Evolutionary conservation across 2,797 vertebrate species (phyloP).

Genomic region (Crenichthys baileyi): DNA sequence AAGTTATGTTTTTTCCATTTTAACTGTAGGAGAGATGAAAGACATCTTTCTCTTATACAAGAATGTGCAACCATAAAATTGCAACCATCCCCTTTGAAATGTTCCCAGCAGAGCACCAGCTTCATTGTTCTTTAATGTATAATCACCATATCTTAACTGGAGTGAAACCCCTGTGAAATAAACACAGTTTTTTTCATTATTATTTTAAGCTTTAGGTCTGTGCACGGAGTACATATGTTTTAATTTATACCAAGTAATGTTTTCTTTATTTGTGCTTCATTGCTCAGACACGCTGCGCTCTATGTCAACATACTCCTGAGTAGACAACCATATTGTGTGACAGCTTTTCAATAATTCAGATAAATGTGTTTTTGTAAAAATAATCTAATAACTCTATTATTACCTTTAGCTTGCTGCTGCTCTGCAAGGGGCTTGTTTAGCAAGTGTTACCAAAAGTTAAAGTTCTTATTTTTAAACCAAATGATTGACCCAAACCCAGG

Average conservation of each 20-base stretch:
- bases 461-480: conserved; percentile 16
- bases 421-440: conserved; percentile 25
- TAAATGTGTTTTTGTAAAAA: conserved; percentile 40
- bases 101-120: conserved; percentile 12
- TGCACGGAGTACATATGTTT: conserved; percentile 60
- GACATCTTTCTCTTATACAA: conserved; percentile 30
- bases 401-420: conserved; percentile 16
- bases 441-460: conserved; percentile 2
- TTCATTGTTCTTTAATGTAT: conserved; percentile 30
- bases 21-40: conserved; percentile 30
- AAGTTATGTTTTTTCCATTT: conserved; percentile 21
- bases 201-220: background rate
- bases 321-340: conserved; percentile 38
- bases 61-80: conserved; percentile 47
- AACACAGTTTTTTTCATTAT: conserved; percentile 21
- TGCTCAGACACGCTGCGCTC: conserved; percentile 15
- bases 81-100: conserved; percentile 8
- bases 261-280: conserved; percentile 59
- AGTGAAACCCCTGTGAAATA: conserved; percentile 47
- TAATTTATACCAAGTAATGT: conserved; percentile 50
- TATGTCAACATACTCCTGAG: conserved; percentile 32
- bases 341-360: conserved; percentile 38
- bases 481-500: background rate
- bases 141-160: conserved; percentile 44
- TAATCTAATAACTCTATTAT: conserved; percentile 31